Conservation (phyloP, 2,797 vertebrate genomes). For the Pangasius djambal region DNA sequence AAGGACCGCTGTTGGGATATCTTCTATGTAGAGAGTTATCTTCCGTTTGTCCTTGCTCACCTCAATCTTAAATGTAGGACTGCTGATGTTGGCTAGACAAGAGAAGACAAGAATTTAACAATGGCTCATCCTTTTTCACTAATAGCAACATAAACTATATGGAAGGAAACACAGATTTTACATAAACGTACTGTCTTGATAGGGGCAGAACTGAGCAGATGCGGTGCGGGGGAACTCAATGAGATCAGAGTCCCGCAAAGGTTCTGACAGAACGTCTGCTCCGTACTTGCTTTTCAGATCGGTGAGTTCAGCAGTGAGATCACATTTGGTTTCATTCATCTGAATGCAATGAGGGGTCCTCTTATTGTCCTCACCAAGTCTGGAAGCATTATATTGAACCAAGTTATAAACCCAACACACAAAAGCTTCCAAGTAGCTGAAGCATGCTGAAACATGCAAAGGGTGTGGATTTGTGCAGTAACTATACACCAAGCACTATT, state of each 20-base stretch:
- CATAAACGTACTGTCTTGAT: slow-evolving; percentile 83
- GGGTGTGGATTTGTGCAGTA: slow-evolving; percentile 47
- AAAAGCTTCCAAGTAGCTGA: background rate
- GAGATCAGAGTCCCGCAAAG: background rate
- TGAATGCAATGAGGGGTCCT: slow-evolving; percentile 72
- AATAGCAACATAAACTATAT: background rate
- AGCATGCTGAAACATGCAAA: slow-evolving; percentile 48
- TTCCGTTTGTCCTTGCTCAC: slow-evolving; percentile 68
- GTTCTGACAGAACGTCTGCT: slow-evolving; percentile 79
- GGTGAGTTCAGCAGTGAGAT: slow-evolving; percentile 76
- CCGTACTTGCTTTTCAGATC: slow-evolving; percentile 72
- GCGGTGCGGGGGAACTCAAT: slow-evolving; percentile 68
- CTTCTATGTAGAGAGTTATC: slow-evolving; percentile 75
- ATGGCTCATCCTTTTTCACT: background rate
- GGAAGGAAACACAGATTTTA: background rate
- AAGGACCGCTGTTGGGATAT: slow-evolving; percentile 75
- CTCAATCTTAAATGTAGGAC: slow-evolving; percentile 74
- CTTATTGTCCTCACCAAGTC: slow-evolving; percentile 62
- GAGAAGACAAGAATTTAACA: background rate
- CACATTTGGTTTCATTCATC: slow-evolving; percentile 76
- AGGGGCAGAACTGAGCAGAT: slow-evolving; percentile 82
- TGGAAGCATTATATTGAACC: slow-evolving; percentile 57
- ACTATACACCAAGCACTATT: background rate
- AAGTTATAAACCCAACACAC: slow-evolving; percentile 4
- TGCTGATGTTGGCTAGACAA: slow-evolving; percentile 79